Base-by-base conservation (phyloP, 2,113 vertebrate genomes). In the Chaenogobius annularis region DNA sequence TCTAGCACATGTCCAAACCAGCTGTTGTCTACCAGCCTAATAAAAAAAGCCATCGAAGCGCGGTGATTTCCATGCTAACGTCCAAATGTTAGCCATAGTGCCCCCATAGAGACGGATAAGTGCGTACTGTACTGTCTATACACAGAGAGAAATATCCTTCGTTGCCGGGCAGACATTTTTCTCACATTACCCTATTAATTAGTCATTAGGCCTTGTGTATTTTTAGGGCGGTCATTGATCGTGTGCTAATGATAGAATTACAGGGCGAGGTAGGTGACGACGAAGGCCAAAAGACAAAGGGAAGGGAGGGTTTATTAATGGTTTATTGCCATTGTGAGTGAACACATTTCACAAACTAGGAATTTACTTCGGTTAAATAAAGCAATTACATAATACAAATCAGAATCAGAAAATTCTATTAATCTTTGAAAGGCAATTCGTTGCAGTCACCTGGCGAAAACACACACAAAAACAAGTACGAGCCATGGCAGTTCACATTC, bases 101-200 rank as follows among this genome's bases (percentile, higher is more conserved):
- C 44, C 37, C 37, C 6, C 6, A 7, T 40, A 40, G 37, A 2
- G 7, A 40, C 37, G 37, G 37, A 40, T 40, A 40, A 1, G 37
- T 40, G 37, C 7, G 37, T 3, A 9, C 7, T 46, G 44, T 46
- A 46, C 40, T 43, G 40, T 46, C 0, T 13, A 46, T 84, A 84
- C 71, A 84, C 71, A 81, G 73, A 77, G 8, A 54, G 50, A 15
- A 19, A 68, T 31, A 26, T 37, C 56, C 63, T 50, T 81, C 69
- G 82, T 77, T 20, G 14, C 63, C 66, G 61, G 75, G 70, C 72
- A 68, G 75, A 76, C 74, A 83, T 85, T 83, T 90, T 84, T 90
- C 88, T 91, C 88, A 89, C 77, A 75, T 90, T 86, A 89, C 83
- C 75, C 77, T 66, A 89, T 90, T 72, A 88, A 90, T 86, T 76